phyloP scores from a whole-genome alignment of 1,140 invertebrate species.

The Lysiphlebus fabarum region DNA sequence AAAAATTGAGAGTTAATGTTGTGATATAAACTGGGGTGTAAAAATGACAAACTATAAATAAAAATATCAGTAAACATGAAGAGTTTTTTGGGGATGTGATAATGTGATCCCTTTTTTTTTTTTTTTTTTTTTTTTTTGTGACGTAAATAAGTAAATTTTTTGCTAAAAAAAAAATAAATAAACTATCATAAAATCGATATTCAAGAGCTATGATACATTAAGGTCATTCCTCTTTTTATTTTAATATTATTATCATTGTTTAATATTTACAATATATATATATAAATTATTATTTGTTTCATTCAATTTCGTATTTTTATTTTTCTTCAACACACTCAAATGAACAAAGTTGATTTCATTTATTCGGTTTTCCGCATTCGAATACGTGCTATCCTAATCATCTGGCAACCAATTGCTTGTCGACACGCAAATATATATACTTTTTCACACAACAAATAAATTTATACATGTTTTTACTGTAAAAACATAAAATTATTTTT shows the following conservation, averaged over 20 bases:
- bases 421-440: slow-evolving; percentile 3
- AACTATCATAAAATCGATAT: not conserved
- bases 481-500: no score
- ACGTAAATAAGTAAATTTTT: not conserved
- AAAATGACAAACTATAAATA: slow-evolving; percentile 1
- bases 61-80: not conserved
- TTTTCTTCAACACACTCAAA: not conserved
- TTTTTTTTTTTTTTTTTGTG: not conserved
- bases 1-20: no score
- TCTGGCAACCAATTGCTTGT: slow-evolving; percentile 1
- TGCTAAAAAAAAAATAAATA: not conserved
- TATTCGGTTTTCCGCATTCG: not conserved
- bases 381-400: not conserved
- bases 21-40: not conserved
- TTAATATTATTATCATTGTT: not conserved
- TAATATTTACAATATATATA: not conserved
- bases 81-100: not conserved
- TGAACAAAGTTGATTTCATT: slow-evolving; percentile 1
- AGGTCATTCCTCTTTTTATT: not conserved
- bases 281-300: slow-evolving; percentile 1
- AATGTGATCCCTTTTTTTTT: slow-evolving; percentile 6
- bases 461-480: no score
- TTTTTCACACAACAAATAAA: not conserved
- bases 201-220: not conserved
- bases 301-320: not conserved